Evolutionary conservation across 2,113 vertebrate species (phyloP), one percentile per base, ranked within the genome.

Genomic region (Hiodon alosoides): DNA sequence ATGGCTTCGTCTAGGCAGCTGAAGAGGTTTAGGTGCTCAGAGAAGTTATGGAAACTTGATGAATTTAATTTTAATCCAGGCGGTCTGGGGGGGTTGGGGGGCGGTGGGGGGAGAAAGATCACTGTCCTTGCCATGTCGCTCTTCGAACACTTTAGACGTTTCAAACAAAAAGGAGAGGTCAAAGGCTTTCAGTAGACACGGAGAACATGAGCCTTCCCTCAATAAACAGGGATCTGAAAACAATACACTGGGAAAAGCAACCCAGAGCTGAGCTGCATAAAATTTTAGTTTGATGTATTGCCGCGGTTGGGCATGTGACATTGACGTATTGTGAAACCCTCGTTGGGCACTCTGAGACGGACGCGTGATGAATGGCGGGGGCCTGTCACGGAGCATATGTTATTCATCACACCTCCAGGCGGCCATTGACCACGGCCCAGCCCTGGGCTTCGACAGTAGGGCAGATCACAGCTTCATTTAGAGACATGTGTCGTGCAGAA

Each of bases 341-440:
- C 84, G 62, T 84, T 85, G 80, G 88, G 71, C 78, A 82, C 82
- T 88, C 82, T 83, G 88, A 86, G 87, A 87, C 85, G 80, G 16
- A 14, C 81, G 78, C 68, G 78, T 93, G 92, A 94, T 90, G 89
- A 91, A 94, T 91, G 90, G 85, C 83, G 88, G 73, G 77, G 79
- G 89, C 81, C 90, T 6, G 88, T 91, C 87, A 90, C 81, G 83
- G 82, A 78, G 85, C 85, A 83, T 86, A 81, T 88, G 84, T 88
- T 87, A 90, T 93, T 85, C 85, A 91, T 93, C 93, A 93, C 80
- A 69, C 76, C 50, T 59, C 85, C 78, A 81, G 85, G 78, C 57
- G 7, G 7, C 11, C 52, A 4, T 8, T 9, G 5, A 69, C 17
- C 70, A 3, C 54, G 54, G 54, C 3, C 31, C 46, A 17, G 5